Evolutionary conservation across 2,113 vertebrate genomes (phyloP).

Genomic region (Symphodus melops): DNA sequence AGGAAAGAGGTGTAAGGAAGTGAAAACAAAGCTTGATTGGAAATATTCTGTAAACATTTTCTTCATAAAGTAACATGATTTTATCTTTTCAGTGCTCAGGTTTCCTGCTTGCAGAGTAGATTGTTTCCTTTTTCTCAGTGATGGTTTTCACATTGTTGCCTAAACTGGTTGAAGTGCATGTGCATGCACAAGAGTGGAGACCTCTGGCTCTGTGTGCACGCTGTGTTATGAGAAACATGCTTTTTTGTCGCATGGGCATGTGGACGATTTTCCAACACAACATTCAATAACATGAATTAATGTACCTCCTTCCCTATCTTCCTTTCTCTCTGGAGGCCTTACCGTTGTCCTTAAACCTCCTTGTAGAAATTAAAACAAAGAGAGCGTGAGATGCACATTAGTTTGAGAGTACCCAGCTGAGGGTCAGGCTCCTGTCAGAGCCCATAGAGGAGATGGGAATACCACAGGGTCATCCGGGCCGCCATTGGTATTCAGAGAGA

Average conservation of each 20-base stretch:
- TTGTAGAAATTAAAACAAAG: neutral
- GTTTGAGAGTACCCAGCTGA: conserved; percentile 29
- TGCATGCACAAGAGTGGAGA: conserved; percentile 70
- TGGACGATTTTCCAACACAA: conserved; percentile 28
- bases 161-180: conserved; percentile 67
- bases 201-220: conserved; percentile 48
- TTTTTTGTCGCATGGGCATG: conserved; percentile 73
- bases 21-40: conserved; percentile 4
- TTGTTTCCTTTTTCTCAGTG: conserved; percentile 32
- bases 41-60: conserved; percentile 17
- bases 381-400: conserved; percentile 5
- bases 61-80: conserved; percentile 34
- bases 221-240: conserved; percentile 42
- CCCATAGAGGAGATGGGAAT: conserved; percentile 42
- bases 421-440: conserved; percentile 54
- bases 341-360: conserved; percentile 8
- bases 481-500: conserved; percentile 49
- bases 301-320: conserved; percentile 1
- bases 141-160: conserved; percentile 33
- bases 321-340: neutral
- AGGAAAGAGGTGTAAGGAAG: neutral
- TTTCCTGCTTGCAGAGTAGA: conserved; percentile 47
- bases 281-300: neutral
- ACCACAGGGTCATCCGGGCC: conserved; percentile 39
- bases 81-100: conserved; percentile 55